These are phyloP conservation scores for Salvelinus namaycush DNA, from an alignment of 2,113 vertebrate species.

Conservation along the genomic window DNA sequence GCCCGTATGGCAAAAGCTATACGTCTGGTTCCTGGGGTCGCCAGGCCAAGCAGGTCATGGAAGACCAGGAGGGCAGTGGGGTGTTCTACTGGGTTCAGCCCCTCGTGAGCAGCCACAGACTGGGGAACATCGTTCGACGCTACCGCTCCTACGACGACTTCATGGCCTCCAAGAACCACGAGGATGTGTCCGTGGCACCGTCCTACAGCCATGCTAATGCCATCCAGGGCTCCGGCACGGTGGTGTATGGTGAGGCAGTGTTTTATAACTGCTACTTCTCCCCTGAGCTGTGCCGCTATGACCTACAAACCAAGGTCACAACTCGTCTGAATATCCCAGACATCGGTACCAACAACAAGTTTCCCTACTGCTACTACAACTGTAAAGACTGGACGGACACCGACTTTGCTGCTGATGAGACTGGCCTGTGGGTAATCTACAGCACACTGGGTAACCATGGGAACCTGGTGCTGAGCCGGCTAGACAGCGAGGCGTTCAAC, in stretches of 20 bases:
- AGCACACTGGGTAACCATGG: slow-evolving; percentile 69
- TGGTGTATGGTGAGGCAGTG: slow-evolving; percentile 76
- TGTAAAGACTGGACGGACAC: slow-evolving; percentile 72
- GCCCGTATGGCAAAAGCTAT: no score
- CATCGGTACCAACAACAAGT: slow-evolving; percentile 78
- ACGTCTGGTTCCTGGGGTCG: no score
- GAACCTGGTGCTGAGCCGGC: slow-evolving; percentile 65
- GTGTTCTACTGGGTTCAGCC: slow-evolving; percentile 82
- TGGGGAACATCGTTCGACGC: slow-evolving; percentile 70
- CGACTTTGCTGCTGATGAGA: slow-evolving; percentile 75
- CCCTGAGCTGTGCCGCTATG: slow-evolving; percentile 60
- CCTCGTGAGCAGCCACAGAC: slow-evolving; percentile 59
- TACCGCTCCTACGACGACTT: slow-evolving; percentile 78
- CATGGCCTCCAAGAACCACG: slow-evolving; percentile 61
- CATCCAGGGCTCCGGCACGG: slow-evolving; percentile 77
- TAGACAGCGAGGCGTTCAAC: slow-evolving; percentile 49
- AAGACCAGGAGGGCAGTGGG: slow-evolving; percentile 40
- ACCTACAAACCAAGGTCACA: slow-evolving; percentile 52
- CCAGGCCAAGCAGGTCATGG: not conserved
- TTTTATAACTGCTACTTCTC: slow-evolving; percentile 75
- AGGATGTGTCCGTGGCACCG: slow-evolving; percentile 22
- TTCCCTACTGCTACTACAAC: slow-evolving; percentile 82
- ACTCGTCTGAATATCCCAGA: slow-evolving; percentile 66
- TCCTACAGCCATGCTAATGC: slow-evolving; percentile 42
- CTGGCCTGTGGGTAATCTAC: slow-evolving; percentile 74